Evolutionary conservation across 2,797 vertebrate species (phyloP).

Genomic region (Enteromius viviparus): DNA sequence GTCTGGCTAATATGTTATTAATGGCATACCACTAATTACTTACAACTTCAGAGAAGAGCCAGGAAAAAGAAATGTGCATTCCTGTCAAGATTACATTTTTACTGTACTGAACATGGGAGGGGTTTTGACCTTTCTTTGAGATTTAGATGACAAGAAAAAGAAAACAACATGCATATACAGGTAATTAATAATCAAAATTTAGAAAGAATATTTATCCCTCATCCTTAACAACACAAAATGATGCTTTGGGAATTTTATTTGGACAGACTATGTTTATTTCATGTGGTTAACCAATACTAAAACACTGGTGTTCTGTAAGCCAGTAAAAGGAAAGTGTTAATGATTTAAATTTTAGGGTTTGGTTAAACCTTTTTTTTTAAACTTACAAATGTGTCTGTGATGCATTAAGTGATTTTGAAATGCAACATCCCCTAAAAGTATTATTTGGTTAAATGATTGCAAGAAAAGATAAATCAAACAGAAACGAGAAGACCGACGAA

Average conservation of each 20-base stretch:
- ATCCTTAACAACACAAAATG: constrained; percentile 15
- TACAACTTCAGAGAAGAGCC: background rate
- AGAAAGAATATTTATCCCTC: constrained; percentile 10
- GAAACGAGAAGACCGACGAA: background rate
- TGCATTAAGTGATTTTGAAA: background rate
- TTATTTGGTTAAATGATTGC: background rate
- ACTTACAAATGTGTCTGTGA: background rate
- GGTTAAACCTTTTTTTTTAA: background rate
- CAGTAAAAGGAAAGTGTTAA: background rate
- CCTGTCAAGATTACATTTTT: constrained; percentile 4
- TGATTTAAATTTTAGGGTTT: background rate
- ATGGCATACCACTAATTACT: constrained; percentile 33
- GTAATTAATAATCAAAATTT: constrained; percentile 26
- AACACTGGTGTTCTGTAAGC: background rate
- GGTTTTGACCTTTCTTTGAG: constrained; percentile 10
- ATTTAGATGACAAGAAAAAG: constrained; percentile 25
- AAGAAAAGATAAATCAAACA: background rate
- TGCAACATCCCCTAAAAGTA: background rate
- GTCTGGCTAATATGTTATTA: constrained; percentile 42
- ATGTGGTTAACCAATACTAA: background rate
- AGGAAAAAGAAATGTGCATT: constrained; percentile 19
- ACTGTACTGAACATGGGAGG: background rate
- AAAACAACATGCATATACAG: background rate
- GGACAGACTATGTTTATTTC: background rate
- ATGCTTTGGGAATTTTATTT: constrained; percentile 8